Base-by-base conservation (phyloP, 1,140 invertebrate genomes). In the Phocides pigmalion region DNA sequence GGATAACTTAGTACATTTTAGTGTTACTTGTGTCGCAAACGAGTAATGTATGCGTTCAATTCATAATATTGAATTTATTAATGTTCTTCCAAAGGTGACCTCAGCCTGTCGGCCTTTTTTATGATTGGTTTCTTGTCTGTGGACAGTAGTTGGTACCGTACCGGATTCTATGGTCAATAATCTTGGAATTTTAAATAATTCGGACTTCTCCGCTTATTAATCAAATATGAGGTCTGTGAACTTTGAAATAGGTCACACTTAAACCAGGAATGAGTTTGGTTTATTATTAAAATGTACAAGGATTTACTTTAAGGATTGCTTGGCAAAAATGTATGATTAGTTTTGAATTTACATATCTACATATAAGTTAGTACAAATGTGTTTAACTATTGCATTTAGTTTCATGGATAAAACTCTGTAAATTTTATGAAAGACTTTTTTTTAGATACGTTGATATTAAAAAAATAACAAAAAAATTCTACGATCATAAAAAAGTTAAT, bases 181-280 rank as follows among this genome's bases (percentile, higher is more conserved):
- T 70, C 62, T 74, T 71, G 68, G 72, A 76, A 76, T 80, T 80
- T 75, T 42, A 56, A 56, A 75, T 80, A 80, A 82, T 80, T 80
- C 74, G 37, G 67, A 69, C 39, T 66, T 51, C n/a, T 19, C n/a
- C 56, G 53, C 39, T 63, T 63, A 58, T 70, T 74, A 64, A 74
- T 74, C 70, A 73, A 73, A 74, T 66, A 71, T n/a, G 17, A 66
- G 76, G 68, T 73, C 70, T 56, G 16, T 79, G 70, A 78, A 72
- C 76, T 50, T 58, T 25, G 22, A 73, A 42, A 64, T 73, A 46
- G 74, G 74, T 79, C 74, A 70, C 16, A 51, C n/a, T 19, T 20
- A 47, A 2, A 4, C 32, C 32, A 8, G 4, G 11, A 35, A 35
- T 12, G 4, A 12, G 11, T 35, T 35, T n/a, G n/a, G 1, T 35